Conservation (phyloP, 2,797 vertebrate species). For the Euthynnus affinis region DNA sequence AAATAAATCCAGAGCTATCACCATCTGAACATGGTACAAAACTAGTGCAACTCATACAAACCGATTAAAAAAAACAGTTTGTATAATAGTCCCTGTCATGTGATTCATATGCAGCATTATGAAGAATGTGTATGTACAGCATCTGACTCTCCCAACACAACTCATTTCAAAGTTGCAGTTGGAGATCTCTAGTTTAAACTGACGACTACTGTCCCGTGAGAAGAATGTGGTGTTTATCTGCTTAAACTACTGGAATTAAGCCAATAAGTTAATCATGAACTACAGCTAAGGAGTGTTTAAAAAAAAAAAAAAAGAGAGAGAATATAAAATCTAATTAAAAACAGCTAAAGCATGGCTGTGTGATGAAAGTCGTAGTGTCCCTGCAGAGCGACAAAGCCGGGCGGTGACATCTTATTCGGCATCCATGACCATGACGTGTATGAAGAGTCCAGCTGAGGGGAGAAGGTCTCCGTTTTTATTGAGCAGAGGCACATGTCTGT, state of each 20-base stretch:
- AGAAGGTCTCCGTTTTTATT: slow-evolving; percentile 89
- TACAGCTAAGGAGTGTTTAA: slow-evolving; percentile 31
- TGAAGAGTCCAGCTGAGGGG: slow-evolving; percentile 92
- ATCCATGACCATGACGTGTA: slow-evolving; percentile 87
- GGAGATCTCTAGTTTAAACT: slow-evolving; percentile 14
- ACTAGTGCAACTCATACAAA: slow-evolving; percentile 34
- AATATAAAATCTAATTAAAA: slow-evolving; percentile 26
- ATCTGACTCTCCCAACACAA: slow-evolving; percentile 11
- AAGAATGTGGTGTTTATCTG: slow-evolving; percentile 2
- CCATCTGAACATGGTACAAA: slow-evolving; percentile 28
- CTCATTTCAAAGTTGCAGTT: not conserved
- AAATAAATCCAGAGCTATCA: not conserved
- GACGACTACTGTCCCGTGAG: not conserved
- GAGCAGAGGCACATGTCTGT: slow-evolving; percentile 94
- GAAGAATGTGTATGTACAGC: slow-evolving; percentile 22
- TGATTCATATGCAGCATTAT: slow-evolving; percentile 15
- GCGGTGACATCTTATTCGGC: slow-evolving; percentile 63
- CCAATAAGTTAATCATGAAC: slow-evolving; percentile 61
- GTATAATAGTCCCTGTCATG: slow-evolving; percentile 12
- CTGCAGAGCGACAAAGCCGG: not conserved
- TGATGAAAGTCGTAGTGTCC: slow-evolving; percentile 5
- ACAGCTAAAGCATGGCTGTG: slow-evolving; percentile 31
- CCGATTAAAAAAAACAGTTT: not conserved
- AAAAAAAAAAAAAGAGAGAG: not conserved
- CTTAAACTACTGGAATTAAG: slow-evolving; percentile 37